phyloP scores from a whole-genome alignment of 2,113 vertebrate species.

The Clarias magur region DNA sequence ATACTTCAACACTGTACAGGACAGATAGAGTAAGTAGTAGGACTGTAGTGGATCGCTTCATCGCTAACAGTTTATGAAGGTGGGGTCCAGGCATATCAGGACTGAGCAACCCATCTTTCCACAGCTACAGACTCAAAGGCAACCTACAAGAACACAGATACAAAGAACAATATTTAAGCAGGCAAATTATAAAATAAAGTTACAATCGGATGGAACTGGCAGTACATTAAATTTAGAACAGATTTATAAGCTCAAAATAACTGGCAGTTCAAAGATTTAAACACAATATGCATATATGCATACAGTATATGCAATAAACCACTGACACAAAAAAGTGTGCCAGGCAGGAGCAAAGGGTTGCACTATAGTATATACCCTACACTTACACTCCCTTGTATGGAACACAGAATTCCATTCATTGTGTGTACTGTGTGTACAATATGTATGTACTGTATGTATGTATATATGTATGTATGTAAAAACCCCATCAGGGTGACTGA shows the following conservation, averaged over 20 bases:
- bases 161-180: background rate
- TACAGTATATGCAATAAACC: background rate
- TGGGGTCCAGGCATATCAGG: slow-evolving; percentile 43
- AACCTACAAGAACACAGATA: background rate
- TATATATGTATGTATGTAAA: background rate
- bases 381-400: too few species aligned
- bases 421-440: background rate
- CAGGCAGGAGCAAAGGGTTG: background rate
- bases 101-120: slow-evolving; percentile 34
- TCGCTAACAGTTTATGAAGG: slow-evolving; percentile 49
- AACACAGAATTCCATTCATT: background rate
- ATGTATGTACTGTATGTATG: background rate
- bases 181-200: too few species aligned
- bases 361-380: background rate
- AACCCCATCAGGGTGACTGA: background rate
- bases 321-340: background rate
- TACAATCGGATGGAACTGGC: background rate
- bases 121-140: slow-evolving; percentile 1
- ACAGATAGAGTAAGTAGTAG: slow-evolving; percentile 51
- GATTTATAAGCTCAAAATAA: background rate
- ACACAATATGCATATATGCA: background rate
- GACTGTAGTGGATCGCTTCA: slow-evolving; percentile 50
- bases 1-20: slow-evolving; percentile 55
- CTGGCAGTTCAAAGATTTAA: background rate
- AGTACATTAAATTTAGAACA: background rate